phyloP scores from a whole-genome alignment of 2,113 vertebrate species.

The Thamnaconus septentrionalis region DNA sequence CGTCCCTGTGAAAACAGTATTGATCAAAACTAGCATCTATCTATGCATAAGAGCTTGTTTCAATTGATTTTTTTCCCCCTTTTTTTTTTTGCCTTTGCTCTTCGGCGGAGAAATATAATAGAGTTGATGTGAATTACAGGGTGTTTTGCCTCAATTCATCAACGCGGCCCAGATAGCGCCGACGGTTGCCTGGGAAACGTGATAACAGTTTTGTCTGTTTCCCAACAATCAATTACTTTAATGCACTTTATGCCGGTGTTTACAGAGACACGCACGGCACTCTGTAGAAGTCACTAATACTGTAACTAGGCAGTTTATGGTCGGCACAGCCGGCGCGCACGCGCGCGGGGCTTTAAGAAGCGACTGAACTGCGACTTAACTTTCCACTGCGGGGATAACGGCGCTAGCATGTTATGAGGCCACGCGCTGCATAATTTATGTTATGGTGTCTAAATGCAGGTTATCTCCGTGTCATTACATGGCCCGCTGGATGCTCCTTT shows the following conservation, averaged over 20 bases:
- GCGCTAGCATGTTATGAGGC: slow-evolving; percentile 35
- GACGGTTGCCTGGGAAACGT: slow-evolving; percentile 84
- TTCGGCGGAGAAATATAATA: slow-evolving; percentile 70
- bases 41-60: slow-evolving; percentile 74
- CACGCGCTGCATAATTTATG: slow-evolving; percentile 29
- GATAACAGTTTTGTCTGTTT: slow-evolving; percentile 85
- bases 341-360: slow-evolving; percentile 36
- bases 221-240: slow-evolving; percentile 90
- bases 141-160: slow-evolving; percentile 88
- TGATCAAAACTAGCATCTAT: slow-evolving; percentile 76
- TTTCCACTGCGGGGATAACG: slow-evolving; percentile 32
- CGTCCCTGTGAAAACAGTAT: slow-evolving; percentile 75
- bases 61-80: slow-evolving; percentile 77
- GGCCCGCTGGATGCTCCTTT: background rate
- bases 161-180: slow-evolving; percentile 83
- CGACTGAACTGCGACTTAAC: slow-evolving; percentile 41
- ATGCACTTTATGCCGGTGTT: slow-evolving; percentile 75
- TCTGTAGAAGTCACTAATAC: slow-evolving; percentile 38
- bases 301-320: slow-evolving; percentile 53
- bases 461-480: slow-evolving; percentile 13
- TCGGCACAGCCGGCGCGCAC: slow-evolving; percentile 30
- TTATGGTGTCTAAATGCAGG: slow-evolving; percentile 25
- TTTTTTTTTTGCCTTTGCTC: slow-evolving; percentile 67
- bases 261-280: slow-evolving; percentile 68
- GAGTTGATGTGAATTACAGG: slow-evolving; percentile 85